Percentiles rank a stretch among this genome's conserved stretches.
These are phyloP conservation scores for Apodemia duryi DNA, from an alignment of 2,888 invertebrate species.

Conservation along the genomic window DNA sequence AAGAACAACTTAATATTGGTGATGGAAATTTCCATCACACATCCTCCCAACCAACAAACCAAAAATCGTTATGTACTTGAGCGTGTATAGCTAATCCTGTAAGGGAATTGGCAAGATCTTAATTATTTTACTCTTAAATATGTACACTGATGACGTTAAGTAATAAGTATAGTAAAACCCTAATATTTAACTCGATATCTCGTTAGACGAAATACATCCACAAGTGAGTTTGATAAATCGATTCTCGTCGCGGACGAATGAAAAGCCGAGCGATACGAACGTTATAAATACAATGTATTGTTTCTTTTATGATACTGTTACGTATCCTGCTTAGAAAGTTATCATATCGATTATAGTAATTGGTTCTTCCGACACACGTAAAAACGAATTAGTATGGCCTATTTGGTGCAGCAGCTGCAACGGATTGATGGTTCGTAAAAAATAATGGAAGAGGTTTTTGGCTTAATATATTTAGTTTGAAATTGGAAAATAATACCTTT, in stretches of 20 bases:
- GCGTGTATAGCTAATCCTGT: too few relatives aligned
- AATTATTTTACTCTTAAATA: too few relatives aligned
- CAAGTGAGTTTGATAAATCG: neutral
- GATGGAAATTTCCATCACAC: too few relatives aligned
- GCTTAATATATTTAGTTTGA: neutral
- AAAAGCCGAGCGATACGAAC: conserved; percentile 38
- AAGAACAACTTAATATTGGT: too few relatives aligned
- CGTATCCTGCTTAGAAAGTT: conserved; percentile 58
- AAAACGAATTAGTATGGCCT: neutral
- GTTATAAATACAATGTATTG: conserved; percentile 50
- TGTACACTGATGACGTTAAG: too few relatives aligned
- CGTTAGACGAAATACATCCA: neutral
- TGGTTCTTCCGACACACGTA: conserved; percentile 8
- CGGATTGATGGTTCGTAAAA: neutral
- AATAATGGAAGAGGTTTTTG: neutral
- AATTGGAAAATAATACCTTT: neutral
- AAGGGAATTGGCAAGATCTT: too few relatives aligned
- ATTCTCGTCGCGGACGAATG: conserved; percentile 35
- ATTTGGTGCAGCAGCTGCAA: neutral
- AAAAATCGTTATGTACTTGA: too few relatives aligned
- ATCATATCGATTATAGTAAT: conserved; percentile 12
- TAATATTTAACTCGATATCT: neutral
- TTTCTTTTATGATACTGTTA: conserved; percentile 56
- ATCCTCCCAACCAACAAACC: too few relatives aligned
- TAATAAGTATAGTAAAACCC: neutral